Percentiles rank a stretch among this genome's conserved stretches.
phyloP scores from a whole-genome alignment of 92 coral and sea anemone genomes.

The Palythoa heliodiscus region DNA sequence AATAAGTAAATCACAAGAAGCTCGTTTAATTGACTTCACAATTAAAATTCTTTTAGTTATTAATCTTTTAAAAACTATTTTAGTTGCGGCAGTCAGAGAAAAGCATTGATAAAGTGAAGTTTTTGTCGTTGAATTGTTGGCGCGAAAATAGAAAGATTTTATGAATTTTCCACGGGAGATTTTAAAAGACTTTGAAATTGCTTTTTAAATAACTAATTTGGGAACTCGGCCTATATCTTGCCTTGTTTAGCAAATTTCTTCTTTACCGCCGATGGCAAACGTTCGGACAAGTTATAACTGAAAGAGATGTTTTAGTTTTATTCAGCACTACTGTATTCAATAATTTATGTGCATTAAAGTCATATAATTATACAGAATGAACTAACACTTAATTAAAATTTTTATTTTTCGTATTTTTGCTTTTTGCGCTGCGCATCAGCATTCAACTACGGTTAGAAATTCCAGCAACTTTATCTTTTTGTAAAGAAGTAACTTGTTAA shows the following conservation, averaged over 20 bases:
- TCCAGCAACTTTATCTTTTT: background rate
- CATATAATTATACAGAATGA: background rate
- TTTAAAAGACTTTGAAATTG: background rate
- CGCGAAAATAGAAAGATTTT: background rate
- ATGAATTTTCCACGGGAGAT: background rate
- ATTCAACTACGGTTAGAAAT: constrained; percentile 1
- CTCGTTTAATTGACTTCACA: background rate
- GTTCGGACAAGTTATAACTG: background rate
- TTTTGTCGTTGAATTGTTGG: background rate
- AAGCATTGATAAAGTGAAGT: no score
- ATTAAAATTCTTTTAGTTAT: background rate
- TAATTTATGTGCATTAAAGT: constrained; percentile 1
- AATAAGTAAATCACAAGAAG: background rate
- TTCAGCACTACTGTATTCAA: background rate
- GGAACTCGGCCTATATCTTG: background rate
- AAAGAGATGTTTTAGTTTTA: background rate
- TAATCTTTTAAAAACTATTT: background rate
- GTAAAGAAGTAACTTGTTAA: background rate
- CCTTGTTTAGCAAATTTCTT: background rate
- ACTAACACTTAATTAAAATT: background rate
- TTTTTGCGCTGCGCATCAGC: background rate
- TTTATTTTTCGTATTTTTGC: background rate
- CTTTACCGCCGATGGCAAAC: no score
- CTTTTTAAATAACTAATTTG: background rate
- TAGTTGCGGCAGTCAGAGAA: no score